Conservation (phyloP, 2,797 vertebrate species). For the Mus spretus region DNA sequence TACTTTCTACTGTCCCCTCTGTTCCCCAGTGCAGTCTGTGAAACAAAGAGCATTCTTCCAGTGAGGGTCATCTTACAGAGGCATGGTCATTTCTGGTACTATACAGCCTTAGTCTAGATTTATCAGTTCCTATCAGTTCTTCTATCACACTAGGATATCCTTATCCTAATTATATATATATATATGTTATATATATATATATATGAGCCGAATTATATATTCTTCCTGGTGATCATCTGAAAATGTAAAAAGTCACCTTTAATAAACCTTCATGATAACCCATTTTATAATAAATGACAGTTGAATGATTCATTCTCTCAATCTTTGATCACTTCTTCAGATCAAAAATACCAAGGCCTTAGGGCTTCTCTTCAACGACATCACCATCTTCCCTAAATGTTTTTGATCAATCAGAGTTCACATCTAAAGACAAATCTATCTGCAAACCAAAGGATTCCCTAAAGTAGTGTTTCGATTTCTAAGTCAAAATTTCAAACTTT, state of each 20-base stretch:
- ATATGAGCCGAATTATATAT: neutral
- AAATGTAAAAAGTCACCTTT: neutral
- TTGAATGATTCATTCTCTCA: neutral
- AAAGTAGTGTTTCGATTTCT: neutral
- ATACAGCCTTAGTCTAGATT: neutral
- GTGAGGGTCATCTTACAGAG: neutral
- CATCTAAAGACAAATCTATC: neutral
- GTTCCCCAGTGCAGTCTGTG: neutral
- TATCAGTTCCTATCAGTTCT: neutral
- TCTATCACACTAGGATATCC: accelerated
- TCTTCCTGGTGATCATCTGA: neutral
- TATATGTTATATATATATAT: too few relatives aligned
- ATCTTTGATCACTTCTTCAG: constrained; percentile 1
- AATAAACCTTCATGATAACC: neutral
- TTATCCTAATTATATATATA: too few relatives aligned
- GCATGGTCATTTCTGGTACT: neutral
- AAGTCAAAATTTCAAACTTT: neutral
- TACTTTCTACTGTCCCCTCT: neutral
- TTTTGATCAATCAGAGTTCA: neutral
- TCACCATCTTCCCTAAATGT: neutral
- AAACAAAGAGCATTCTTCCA: neutral
- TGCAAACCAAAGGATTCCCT: neutral
- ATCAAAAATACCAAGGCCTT: neutral
- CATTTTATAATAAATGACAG: neutral
- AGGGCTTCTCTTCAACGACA: neutral